Evolutionary conservation across 1,140 invertebrate species (phyloP), one percentile per base, ranked within the genome.

Genomic region (Drosophila insularis): DNA sequence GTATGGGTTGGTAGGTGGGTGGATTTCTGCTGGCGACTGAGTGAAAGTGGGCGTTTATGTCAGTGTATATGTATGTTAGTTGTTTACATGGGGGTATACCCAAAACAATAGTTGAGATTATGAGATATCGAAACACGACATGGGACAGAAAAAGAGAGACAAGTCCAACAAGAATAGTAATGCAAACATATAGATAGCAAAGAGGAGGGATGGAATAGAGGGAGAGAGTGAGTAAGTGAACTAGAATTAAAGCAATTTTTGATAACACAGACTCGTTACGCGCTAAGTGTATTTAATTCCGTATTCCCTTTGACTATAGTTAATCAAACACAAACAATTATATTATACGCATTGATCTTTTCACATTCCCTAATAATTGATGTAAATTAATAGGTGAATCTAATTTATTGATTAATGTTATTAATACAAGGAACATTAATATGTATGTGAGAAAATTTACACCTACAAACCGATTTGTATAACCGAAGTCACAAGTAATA

Each of bases 61-160:
- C 19, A 19, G 50, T 70, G 54, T 63, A 55, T 60, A 35, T 64
- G 32, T 61, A 50, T 58, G 54, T 62, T 53, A 55, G 54, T 61
- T 65, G 27, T 56, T 58, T 46, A 40, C 53, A 55, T 31, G 23
- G 46, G 37, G 54, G 43, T 21, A 46, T 61, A 61, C 59, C 59
- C 35, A 40, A 39, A 61, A 43, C 59, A 61, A 58, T 58, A 58
- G 55, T 58, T 58, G 1, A 58, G 55, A 58, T 58, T 58, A 58
- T 17, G 14, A 19, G 31, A 14, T 7, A 58, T 8, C 14, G 54
- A 56, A 32, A 19, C 27, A 27, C 27, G 17, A 32, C 14, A 17
- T 13, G 17, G 17, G 7, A 37, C 4, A 11, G 17, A 19, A 19
- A 19, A 19, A 35, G 55, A 6, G 14, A 13, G 31, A 17, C 43